Evolutionary conservation across 2,888 invertebrate species (phyloP).

Genomic region (Nomada goodeniana): DNA sequence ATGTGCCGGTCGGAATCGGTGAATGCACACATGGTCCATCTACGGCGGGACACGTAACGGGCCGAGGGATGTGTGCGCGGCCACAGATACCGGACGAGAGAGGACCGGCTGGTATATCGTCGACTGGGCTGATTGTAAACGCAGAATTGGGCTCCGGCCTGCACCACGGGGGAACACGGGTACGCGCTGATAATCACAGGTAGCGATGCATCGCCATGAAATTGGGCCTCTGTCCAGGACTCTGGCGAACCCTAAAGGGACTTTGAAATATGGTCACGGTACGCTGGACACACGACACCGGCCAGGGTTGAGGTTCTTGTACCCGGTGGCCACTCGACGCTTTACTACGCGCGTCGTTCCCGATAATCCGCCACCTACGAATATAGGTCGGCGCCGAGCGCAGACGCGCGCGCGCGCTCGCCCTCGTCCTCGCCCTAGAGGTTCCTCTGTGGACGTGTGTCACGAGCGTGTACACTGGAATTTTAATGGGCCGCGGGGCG

Average conservation of each 20-base stretch:
- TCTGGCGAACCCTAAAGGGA: constrained; percentile 73
- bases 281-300: constrained; percentile 63
- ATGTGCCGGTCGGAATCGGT: constrained; percentile 29
- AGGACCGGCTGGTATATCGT: constrained; percentile 64
- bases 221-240: constrained; percentile 79
- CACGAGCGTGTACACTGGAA: constrained; percentile 54
- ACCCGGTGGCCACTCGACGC: not conserved
- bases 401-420: constrained; percentile 5
- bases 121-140: constrained; percentile 76
- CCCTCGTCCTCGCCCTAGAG: not conserved
- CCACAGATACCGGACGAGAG: constrained; percentile 50
- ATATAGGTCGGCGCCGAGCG: constrained; percentile 55
- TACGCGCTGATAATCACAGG: constrained; percentile 82
- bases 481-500: constrained; percentile 61
- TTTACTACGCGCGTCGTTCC: constrained; percentile 21
- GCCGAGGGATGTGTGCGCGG: constrained; percentile 19
- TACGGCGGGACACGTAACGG: constrained; percentile 25
- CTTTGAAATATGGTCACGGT: constrained; percentile 74
- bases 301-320: constrained; percentile 14
- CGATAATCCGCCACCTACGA: constrained; percentile 52
- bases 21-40: constrained; percentile 36
- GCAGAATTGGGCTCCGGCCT: constrained; percentile 76
- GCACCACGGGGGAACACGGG: constrained; percentile 70
- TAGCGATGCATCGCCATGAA: constrained; percentile 81
- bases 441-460: not conserved